Conservation (phyloP, 2,113 vertebrate genomes). For the Sminthopsis crassicaudata region DNA sequence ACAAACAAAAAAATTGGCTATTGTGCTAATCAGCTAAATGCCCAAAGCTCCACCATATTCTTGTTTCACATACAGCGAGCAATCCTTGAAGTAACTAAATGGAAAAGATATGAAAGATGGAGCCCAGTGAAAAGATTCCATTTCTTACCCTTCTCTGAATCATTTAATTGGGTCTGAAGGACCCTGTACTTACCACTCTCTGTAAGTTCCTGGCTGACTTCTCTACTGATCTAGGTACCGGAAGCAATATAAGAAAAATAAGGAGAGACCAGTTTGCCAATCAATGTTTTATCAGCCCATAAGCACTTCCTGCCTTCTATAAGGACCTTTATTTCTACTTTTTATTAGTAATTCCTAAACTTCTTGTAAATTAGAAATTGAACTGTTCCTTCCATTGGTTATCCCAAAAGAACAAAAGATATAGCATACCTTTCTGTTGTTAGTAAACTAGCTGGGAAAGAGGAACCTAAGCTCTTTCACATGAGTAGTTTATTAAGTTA, state of each 20-base stretch:
- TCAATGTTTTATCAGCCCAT: neutral
- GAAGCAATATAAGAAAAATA: neutral
- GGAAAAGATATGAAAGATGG: neutral
- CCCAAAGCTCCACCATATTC: neutral
- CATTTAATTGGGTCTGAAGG: neutral
- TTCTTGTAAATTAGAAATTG: neutral
- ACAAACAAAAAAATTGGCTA: too few species aligned
- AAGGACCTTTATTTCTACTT: neutral
- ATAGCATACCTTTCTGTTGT: neutral
- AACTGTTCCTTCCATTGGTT: neutral
- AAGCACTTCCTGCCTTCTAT: accelerated
- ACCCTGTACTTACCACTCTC: conserved; percentile 15
- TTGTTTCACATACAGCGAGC: neutral
- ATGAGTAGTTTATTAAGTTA: neutral
- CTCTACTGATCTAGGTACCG: conserved; percentile 16
- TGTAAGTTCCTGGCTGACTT: conserved; percentile 30
- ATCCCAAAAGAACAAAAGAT: neutral
- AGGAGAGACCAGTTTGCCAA: neutral
- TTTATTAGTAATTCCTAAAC: neutral
- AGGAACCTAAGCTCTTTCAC: neutral
- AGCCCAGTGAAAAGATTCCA: neutral
- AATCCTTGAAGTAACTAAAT: neutral
- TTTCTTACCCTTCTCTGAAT: neutral
- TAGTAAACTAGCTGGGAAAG: neutral
- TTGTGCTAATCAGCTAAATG: neutral